These are phyloP conservation scores for Neodiprion fabricii DNA, from an alignment of 1,140 invertebrate genomes.

Conservation along the genomic window DNA sequence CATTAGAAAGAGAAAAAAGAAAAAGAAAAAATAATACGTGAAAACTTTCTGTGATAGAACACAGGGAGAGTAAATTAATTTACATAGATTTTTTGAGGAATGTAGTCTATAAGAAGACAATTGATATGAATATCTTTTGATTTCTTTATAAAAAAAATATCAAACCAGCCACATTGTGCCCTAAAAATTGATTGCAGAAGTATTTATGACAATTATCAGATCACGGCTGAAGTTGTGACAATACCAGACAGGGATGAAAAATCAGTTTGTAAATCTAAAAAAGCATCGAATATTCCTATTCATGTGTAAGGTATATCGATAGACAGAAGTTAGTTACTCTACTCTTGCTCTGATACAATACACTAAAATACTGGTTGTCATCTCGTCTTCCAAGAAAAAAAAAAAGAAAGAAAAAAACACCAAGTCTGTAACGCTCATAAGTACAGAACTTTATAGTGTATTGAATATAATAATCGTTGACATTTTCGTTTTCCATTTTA, in stretches of 20 bases:
- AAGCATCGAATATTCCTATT: too few relatives aligned
- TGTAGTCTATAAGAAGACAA: background rate
- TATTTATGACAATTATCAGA: constrained; percentile 24
- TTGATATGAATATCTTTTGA: constrained; percentile 3
- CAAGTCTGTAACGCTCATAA: background rate
- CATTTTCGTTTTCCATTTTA: background rate
- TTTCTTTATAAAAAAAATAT: background rate
- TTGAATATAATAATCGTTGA: background rate
- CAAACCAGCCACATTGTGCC: background rate
- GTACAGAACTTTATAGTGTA: background rate
- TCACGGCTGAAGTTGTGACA: constrained; percentile 22
- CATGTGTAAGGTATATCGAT: too few relatives aligned
- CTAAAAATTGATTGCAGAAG: constrained; percentile 7
- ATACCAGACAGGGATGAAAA: background rate
- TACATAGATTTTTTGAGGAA: background rate
- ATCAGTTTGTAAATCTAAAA: too few relatives aligned
- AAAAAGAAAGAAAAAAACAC: background rate
- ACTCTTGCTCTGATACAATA: too few relatives aligned
- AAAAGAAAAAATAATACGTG: constrained; percentile 9
- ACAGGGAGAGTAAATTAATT: background rate
- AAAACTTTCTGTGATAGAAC: constrained; percentile 3
- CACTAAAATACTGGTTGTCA: background rate
- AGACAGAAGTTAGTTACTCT: too few relatives aligned
- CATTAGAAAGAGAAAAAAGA: constrained; percentile 9
- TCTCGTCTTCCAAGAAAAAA: background rate